Conservation (phyloP, 2,113 vertebrate species). For the Romanogobio albipinnatus region DNA sequence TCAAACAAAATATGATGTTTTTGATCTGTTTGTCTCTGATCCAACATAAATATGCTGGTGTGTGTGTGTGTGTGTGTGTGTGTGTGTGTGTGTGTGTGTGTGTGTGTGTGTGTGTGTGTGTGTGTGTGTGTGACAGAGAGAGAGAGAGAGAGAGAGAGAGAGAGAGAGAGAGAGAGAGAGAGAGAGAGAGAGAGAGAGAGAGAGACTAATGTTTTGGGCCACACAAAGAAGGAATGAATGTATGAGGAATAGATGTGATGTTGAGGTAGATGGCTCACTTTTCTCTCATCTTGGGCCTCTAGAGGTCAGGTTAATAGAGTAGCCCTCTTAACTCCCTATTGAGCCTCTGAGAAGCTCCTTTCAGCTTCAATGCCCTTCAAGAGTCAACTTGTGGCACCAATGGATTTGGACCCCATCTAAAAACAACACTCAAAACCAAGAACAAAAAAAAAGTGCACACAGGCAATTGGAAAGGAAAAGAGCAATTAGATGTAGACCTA, state of each 20-base stretch:
- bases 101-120: too few species aligned
- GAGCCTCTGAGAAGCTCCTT: conserved; percentile 44
- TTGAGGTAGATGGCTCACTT: conserved; percentile 35
- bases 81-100: too few species aligned
- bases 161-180: too few species aligned
- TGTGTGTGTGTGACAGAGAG: too few species aligned
- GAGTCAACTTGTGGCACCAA: conserved; percentile 34
- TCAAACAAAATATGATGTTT: too few species aligned
- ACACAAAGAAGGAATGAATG: not conserved
- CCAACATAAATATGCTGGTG: too few species aligned
- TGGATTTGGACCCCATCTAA: conserved; percentile 23
- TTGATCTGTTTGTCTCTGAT: too few species aligned
- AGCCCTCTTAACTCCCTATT: conserved; percentile 25
- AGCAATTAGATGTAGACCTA: too few species aligned
- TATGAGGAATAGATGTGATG: conserved; percentile 1
- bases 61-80: too few species aligned
- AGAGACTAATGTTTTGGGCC: not conserved
- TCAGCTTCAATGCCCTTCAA: conserved; percentile 43
- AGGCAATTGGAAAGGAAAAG: too few species aligned
- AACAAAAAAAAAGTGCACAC: not conserved
- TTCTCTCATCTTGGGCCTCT: conserved; percentile 25
- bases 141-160: too few species aligned
- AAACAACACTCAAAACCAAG: not conserved
- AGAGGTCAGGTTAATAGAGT: conserved; percentile 52
- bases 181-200: too few species aligned